phyloP scores from a whole-genome alignment of 2,113 vertebrate genomes.

The Hassar affinis region DNA sequence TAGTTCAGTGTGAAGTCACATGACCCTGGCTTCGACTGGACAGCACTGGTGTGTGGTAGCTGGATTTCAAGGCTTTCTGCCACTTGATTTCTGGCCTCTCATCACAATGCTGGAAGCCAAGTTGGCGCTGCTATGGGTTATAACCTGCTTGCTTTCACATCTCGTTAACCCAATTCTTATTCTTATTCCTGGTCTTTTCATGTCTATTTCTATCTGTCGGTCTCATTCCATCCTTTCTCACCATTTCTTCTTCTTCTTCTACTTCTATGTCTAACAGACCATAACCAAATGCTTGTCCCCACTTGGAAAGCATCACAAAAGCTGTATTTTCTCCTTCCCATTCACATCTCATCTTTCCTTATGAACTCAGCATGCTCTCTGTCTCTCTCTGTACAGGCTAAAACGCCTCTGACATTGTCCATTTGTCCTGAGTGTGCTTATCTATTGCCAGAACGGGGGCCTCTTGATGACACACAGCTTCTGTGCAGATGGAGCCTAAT shows the following conservation, averaged over 20 bases:
- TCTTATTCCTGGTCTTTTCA: not conserved
- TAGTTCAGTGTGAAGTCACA: constrained; percentile 7
- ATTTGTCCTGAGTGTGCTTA: constrained; percentile 24
- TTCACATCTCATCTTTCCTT: not conserved
- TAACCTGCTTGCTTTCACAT: constrained; percentile 14
- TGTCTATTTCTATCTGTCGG: not conserved
- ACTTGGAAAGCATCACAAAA: constrained; percentile 4
- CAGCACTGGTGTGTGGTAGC: not conserved
- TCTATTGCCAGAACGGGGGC: constrained; percentile 22
- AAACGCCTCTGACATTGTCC: constrained; percentile 27
- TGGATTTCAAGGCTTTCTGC: constrained; percentile 5
- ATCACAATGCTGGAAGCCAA: not conserved
- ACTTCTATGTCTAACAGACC: not conserved
- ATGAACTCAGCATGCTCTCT: not conserved
- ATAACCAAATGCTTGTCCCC: not conserved
- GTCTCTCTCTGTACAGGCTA: not conserved
- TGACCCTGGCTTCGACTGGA: not conserved
- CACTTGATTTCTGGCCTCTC: not conserved
- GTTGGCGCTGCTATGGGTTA: constrained; percentile 5
- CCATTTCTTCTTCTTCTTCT: not conserved
- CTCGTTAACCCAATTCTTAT: not conserved
- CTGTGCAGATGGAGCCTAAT: constrained; percentile 45
- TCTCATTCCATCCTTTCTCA: not conserved
- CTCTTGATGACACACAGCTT: constrained; percentile 13
- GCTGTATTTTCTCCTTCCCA: not conserved